phyloP scores from a whole-genome alignment of 2,113 vertebrate genomes.

The Spea bombifrons region DNA sequence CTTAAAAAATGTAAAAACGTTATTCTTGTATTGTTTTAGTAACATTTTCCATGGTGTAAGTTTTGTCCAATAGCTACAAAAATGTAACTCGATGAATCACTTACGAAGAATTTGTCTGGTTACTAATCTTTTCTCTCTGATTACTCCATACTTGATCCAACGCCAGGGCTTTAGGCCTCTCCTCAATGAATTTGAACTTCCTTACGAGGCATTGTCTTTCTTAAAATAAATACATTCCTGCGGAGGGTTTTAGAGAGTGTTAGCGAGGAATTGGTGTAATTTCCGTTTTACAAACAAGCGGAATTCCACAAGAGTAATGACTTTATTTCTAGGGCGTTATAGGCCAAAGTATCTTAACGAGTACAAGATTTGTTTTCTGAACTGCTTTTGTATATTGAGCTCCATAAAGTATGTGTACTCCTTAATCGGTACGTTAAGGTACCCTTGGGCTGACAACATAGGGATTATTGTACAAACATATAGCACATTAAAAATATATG shows the following conservation, averaged over 20 bases:
- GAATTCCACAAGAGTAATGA: no score
- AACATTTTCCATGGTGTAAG: conserved; percentile 31
- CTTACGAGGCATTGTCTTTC: conserved; percentile 20
- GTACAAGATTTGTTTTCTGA: no score
- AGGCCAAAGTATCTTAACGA: no score
- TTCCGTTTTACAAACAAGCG: conserved; percentile 1
- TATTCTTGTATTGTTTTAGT: conserved; percentile 15
- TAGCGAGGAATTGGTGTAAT: conserved; percentile 6
- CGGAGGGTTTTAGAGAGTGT: not conserved
- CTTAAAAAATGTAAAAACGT: no score
- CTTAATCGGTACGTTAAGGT: no score
- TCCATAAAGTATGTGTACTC: no score
- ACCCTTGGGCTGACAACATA: no score
- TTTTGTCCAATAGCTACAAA: conserved; percentile 1
- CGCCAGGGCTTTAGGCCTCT: conserved; percentile 15
- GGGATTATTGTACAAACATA: no score
- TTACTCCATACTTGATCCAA: conserved; percentile 20
- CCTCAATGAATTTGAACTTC: conserved; percentile 1
- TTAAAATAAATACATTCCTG: conserved; percentile 40
- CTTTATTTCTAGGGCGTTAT: no score
- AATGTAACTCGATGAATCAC: conserved; percentile 26
- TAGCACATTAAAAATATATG: no score
- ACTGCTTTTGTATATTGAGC: no score
- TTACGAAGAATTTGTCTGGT: conserved; percentile 25
- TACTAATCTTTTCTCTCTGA: conserved; percentile 36